Conservation (phyloP, 2,888 invertebrate species). For the Andrena haemorrhoa region DNA sequence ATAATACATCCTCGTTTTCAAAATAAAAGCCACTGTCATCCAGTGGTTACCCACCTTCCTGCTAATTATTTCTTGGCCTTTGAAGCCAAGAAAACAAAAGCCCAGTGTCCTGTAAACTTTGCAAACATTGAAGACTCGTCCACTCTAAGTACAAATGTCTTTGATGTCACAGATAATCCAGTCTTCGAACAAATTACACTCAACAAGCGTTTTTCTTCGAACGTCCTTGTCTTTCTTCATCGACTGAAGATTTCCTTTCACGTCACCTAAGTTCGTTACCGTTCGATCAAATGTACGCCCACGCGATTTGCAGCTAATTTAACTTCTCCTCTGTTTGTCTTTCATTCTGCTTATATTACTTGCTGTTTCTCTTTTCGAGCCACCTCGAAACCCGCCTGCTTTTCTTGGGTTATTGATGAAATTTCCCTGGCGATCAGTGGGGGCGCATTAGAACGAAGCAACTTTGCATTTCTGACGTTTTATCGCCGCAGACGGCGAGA, state of each 20-base stretch:
- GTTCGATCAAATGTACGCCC: not conserved
- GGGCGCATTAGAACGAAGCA: slow-evolving; percentile 10
- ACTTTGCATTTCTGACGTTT: slow-evolving; percentile 29
- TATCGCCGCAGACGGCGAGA: not conserved
- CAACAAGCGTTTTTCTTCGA: not conserved
- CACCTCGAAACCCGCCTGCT: not conserved
- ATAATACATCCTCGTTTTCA: too few species aligned
- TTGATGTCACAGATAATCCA: too few species aligned
- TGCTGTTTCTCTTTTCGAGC: not conserved
- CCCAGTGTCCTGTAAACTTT: too few species aligned
- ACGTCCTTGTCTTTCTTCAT: not conserved
- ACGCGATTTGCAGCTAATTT: slow-evolving; percentile 18
- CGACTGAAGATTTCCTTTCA: not conserved
- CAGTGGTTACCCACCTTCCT: too few species aligned
- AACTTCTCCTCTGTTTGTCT: slow-evolving; percentile 10
- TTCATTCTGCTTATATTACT: not conserved
- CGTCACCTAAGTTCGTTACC: not conserved
- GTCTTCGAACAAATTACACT: too few species aligned
- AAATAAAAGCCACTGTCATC: too few species aligned
- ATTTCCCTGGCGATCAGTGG: slow-evolving; percentile 6
- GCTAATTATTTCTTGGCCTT: too few species aligned
- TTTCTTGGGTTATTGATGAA: slow-evolving; percentile 24
- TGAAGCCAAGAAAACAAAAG: too few species aligned
- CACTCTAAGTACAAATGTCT: too few species aligned
- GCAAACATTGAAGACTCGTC: too few species aligned